Percentiles rank a stretch among this genome's conserved stretches.
phyloP scores from a whole-genome alignment of 2,113 vertebrate genomes.

The Scatophagus argus region DNA sequence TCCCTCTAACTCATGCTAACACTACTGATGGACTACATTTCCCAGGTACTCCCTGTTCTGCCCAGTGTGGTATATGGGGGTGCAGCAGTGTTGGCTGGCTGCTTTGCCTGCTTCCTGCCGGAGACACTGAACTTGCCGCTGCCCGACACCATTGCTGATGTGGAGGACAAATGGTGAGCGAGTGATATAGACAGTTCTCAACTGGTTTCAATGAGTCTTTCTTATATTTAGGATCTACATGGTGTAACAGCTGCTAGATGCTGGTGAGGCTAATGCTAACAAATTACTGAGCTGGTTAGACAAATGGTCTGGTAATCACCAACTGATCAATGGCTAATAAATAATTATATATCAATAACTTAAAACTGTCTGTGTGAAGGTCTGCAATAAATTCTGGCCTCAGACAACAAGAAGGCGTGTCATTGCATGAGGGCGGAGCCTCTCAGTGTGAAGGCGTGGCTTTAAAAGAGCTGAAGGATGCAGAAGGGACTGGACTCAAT shows the following conservation, averaged over 20 bases:
- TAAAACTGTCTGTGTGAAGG: slow-evolving; percentile 29
- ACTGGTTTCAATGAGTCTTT: too few species aligned
- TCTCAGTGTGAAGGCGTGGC: not conserved
- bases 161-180: slow-evolving; percentile 83
- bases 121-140: slow-evolving; percentile 88
- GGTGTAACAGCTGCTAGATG: too few species aligned
- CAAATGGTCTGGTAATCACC: not conserved
- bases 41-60: slow-evolving; percentile 82
- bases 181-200: too few species aligned
- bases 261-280: not conserved
- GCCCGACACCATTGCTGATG: slow-evolving; percentile 90
- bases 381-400: slow-evolving; percentile 3
- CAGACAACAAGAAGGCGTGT: not conserved
- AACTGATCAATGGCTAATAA: not conserved
- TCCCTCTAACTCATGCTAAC: not conserved
- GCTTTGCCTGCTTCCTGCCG: slow-evolving; percentile 84
- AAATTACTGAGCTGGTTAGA: not conserved
- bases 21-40: not conserved
- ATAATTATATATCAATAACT: not conserved
- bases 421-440: not conserved
- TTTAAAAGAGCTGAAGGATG: slow-evolving; percentile 70
- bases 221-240: too few species aligned
- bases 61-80: slow-evolving; percentile 88
- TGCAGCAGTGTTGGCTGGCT: slow-evolving; percentile 80
- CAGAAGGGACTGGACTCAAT: slow-evolving; percentile 66